phyloP scores from a whole-genome alignment of 1,140 invertebrate species.

The Leptinotarsa lineolata region DNA sequence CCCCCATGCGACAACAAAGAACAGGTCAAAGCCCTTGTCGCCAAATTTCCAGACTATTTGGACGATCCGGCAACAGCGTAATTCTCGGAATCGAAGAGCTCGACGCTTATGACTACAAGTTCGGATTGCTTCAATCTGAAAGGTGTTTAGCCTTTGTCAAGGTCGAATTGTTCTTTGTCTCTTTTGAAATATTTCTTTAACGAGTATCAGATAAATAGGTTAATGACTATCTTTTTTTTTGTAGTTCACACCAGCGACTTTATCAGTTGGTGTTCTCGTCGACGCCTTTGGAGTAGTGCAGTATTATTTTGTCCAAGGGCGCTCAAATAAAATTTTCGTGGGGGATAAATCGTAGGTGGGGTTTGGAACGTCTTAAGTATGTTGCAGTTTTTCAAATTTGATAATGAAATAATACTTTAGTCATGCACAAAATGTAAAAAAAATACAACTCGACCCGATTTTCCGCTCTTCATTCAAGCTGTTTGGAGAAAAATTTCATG shows the following conservation, averaged over 20 bases:
- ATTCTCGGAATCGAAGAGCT: neutral
- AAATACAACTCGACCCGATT: too few species aligned
- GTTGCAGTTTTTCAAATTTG: too few species aligned
- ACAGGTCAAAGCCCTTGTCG: neutral
- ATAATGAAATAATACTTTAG: too few species aligned
- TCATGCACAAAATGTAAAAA: too few species aligned
- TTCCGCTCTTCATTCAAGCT: too few species aligned
- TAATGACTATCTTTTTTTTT: neutral
- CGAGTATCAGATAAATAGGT: neutral
- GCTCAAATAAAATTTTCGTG: too few species aligned
- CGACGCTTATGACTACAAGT: neutral
- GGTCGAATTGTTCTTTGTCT: neutral
- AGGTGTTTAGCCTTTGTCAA: slow-evolving; percentile 8
- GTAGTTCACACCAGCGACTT: neutral
- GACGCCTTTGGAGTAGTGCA: too few species aligned
- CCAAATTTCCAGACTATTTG: neutral
- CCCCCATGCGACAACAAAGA: too few species aligned
- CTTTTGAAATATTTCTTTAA: neutral
- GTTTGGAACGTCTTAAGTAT: too few species aligned
- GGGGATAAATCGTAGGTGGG: too few species aligned
- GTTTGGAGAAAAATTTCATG: too few species aligned
- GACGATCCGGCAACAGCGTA: neutral
- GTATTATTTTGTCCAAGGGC: too few species aligned
- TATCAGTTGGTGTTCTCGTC: neutral
- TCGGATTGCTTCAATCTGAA: neutral